Evolutionary conservation across 1,140 invertebrate genomes (phyloP), one percentile per base, ranked within the genome.

Genomic region (Drosophila takahashii): DNA sequence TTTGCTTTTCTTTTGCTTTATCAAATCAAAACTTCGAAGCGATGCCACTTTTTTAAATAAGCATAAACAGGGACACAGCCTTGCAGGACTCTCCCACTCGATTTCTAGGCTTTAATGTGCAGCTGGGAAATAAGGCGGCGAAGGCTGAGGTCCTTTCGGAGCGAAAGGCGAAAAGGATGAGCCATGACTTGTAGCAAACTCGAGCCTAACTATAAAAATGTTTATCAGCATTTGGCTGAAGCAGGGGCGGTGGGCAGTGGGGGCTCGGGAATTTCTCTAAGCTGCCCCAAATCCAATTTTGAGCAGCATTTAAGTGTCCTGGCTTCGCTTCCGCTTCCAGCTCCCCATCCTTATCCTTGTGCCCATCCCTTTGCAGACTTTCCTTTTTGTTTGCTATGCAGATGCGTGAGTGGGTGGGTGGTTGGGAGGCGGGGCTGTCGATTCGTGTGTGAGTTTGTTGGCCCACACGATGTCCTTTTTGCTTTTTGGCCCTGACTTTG

Each of bases 41-140:
- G 81, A 56, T 64, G 76, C 73, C 61, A 87, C 84, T 87, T 87
- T 87, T 87, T 87, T 87, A 87, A 87, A 87, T 87, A 87, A 89
- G 84, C 84, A 89, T 87, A 87, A 89, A 83, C 61, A 72, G 64
- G 51, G 76, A 57, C 62, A 57, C 47, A 61, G 36, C 37, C 50
- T 65, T 41, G 34, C 36, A 67, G 45, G 52, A 22, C 50, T 13
- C 9, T 26, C 13, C 48, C 8, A 45, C 29, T 51, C 15, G 39
- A 3, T 52, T 48, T 39, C 61, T 13, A 41, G 47, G 51, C 65
- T 64, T 70, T 87, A 89, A 87, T 87, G 84, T 80, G 79, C 79
- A 89, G 64, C 84, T 89, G 60, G 84, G 84, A 79, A 87, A 87
- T 89, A 74, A 34, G 77, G 32, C 51, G 59, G 56, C 29, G 41